Evolutionary conservation across 2,113 vertebrate genomes (phyloP).

Genomic region (Rhabdornis inornatus): DNA sequence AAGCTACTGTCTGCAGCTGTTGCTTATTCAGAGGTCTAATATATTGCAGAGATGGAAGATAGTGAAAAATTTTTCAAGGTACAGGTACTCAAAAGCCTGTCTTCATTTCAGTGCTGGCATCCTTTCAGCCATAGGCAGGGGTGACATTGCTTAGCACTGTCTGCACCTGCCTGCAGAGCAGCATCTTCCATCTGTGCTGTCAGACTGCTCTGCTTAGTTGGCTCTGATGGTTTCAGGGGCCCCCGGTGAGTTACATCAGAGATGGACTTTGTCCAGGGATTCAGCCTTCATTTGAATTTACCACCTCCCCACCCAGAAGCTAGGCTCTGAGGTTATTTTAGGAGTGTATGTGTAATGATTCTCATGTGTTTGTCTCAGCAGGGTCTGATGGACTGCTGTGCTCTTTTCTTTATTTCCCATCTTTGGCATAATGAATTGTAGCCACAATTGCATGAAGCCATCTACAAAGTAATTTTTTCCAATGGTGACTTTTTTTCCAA

Average conservation of each 20-base stretch:
- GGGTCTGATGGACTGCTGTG: neutral
- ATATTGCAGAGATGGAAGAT: neutral
- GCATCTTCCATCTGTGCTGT: neutral
- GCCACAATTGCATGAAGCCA: constrained; percentile 34
- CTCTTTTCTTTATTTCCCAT: constrained; percentile 46
- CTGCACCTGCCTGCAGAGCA: neutral
- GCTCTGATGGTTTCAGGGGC: neutral
- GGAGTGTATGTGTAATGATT: neutral
- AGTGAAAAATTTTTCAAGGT: neutral
- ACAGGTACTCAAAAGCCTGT: neutral
- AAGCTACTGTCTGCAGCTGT: neutral
- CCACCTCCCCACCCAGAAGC: neutral
- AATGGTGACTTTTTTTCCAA: constrained; percentile 31
- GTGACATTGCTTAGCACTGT: neutral
- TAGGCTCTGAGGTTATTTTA: neutral
- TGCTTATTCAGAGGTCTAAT: neutral
- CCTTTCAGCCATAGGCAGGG: neutral
- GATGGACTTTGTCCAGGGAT: neutral
- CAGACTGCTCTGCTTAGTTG: neutral
- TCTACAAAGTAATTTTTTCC: constrained; percentile 63
- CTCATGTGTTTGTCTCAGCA: neutral
- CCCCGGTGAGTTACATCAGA: neutral
- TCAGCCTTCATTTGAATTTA: neutral
- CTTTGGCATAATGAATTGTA: constrained; percentile 42
- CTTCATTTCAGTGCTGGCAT: neutral